Conservation (phyloP, 2,888 invertebrate species). For the Apoda limacodes region DNA sequence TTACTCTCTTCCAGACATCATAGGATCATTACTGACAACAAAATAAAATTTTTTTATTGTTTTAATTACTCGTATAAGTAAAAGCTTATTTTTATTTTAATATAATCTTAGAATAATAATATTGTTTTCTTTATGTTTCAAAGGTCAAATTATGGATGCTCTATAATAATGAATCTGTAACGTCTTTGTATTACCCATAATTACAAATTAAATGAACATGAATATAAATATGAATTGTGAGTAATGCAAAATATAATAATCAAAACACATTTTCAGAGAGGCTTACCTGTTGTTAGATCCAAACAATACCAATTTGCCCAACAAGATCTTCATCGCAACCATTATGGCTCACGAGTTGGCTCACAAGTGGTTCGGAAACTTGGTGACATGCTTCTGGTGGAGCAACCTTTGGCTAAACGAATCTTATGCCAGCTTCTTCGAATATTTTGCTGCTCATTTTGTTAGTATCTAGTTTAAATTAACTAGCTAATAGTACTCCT, state of each 20-base stretch:
- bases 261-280: conserved; percentile 40
- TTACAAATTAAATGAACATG: neutral
- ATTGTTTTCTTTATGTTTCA: no score
- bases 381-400: conserved; percentile 85
- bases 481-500: no score
- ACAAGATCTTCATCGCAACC: conserved; percentile 65
- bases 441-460: conserved; percentile 73
- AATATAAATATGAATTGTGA: conserved; percentile 4
- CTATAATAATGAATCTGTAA: neutral
- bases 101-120: no score
- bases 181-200: neutral
- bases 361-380: conserved; percentile 87
- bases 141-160: no score
- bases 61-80: no score
- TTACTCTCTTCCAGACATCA: no score
- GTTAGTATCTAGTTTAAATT: no score
- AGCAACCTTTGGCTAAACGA: conserved; percentile 79
- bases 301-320: conserved; percentile 43
- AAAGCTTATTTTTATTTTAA: no score
- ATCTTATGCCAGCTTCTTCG: conserved; percentile 78
- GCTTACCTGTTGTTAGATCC: conserved; percentile 59
- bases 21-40: no score
- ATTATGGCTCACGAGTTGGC: conserved; percentile 82
- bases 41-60: no score
- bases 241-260: no score